These are phyloP conservation scores for Vombatus ursinus DNA, from an alignment of 2,113 vertebrate species.

Conservation along the genomic window DNA sequence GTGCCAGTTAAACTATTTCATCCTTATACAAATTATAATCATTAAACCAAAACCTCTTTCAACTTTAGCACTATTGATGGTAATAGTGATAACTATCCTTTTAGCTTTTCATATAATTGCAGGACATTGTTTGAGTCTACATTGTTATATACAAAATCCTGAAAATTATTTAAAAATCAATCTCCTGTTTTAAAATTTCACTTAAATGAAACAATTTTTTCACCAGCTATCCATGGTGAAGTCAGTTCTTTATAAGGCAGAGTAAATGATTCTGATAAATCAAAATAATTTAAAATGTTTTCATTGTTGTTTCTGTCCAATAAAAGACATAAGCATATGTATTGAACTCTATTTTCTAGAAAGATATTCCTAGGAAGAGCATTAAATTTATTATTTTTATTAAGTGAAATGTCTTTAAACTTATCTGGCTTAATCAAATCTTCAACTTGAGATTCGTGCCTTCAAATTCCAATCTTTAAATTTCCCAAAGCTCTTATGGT, in stretches of 20 bases:
- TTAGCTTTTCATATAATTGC: conserved; percentile 41
- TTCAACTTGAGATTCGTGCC: conserved; percentile 41
- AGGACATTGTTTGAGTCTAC: conserved; percentile 33
- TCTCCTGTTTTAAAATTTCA: conserved; percentile 50
- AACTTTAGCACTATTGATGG: conserved; percentile 32
- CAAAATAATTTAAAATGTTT: conserved; percentile 59
- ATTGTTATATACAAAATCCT: conserved; percentile 48
- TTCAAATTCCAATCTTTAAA: conserved; percentile 51
- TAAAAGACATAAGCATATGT: conserved; percentile 45
- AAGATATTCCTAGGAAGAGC: conserved; percentile 47
- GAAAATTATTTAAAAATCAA: conserved; percentile 43
- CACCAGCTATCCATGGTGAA: conserved; percentile 40
- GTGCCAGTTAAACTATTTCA: conserved; percentile 51
- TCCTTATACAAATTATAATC: conserved; percentile 42
- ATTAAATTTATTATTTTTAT: conserved; percentile 49
- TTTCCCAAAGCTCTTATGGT: conserved; percentile 54
- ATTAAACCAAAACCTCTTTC: conserved; percentile 43
- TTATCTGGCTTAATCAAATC: conserved; percentile 48
- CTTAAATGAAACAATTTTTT: conserved; percentile 48
- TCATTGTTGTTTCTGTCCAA: conserved; percentile 21
- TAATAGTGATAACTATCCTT: conserved; percentile 18
- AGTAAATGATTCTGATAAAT: conserved; percentile 49
- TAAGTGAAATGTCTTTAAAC: conserved; percentile 53
- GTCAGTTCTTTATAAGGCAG: conserved; percentile 59
- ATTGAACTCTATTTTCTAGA: conserved; percentile 53